Conservation (phyloP, 2,797 vertebrate genomes). For the Dipus sagitta region DNA sequence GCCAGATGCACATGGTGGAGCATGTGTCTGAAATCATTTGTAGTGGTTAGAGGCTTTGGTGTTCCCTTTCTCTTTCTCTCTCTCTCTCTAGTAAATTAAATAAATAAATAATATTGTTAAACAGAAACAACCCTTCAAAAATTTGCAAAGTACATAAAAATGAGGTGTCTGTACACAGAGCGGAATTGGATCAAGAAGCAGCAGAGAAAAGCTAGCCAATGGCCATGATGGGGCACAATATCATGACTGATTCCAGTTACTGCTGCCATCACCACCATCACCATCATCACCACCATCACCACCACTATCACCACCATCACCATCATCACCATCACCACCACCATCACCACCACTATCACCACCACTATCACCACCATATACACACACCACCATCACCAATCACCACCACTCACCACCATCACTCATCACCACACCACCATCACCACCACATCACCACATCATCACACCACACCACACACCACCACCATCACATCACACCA, state of each 20-base stretch:
- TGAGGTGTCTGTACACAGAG: background rate
- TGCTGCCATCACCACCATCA: too few relatives aligned
- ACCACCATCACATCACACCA: too few relatives aligned
- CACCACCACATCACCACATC: too few relatives aligned
- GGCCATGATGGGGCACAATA: background rate
- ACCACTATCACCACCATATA: too few relatives aligned
- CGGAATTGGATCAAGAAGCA: background rate
- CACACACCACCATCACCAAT: background rate
- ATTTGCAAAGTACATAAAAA: background rate
- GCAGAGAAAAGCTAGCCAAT: background rate
- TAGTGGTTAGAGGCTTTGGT: too few relatives aligned
- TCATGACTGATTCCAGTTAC: background rate
- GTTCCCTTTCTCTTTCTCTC: too few relatives aligned
- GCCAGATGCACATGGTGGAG: too few relatives aligned
- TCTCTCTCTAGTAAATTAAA: too few relatives aligned
- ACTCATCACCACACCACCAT: background rate
- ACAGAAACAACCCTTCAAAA: background rate
- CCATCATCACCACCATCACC: too few relatives aligned
- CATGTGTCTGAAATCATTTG: too few relatives aligned
- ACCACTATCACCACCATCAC: rapidly evolving
- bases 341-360: background rate
- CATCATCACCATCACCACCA: rapidly evolving
- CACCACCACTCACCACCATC: background rate
- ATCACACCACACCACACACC: too few relatives aligned
- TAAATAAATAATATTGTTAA: too few relatives aligned